Conservation (phyloP, 2,797 vertebrate species). For the Trachops cirrhosus region DNA sequence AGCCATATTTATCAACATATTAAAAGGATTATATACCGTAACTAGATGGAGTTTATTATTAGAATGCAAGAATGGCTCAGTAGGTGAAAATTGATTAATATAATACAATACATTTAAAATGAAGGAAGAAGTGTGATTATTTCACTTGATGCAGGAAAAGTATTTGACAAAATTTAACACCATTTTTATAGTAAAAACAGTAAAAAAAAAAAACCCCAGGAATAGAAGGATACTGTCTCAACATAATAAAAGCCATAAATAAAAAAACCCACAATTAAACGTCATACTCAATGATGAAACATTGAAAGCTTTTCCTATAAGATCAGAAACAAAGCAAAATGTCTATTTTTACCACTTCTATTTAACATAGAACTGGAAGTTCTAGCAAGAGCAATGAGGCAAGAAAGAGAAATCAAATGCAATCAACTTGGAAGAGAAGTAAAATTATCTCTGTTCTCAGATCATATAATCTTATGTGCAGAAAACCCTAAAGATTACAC, state of each 20-base stretch:
- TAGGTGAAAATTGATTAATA: neutral
- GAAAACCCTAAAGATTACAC: neutral
- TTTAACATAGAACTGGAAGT: neutral
- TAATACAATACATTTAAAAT: neutral
- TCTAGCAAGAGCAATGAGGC: neutral
- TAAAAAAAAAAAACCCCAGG: neutral
- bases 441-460: neutral
- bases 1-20: neutral
- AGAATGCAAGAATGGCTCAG: neutral
- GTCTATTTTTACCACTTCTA: neutral
- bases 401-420: neutral
- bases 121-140: neutral
- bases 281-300: neutral
- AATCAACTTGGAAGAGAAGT: neutral
- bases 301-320: neutral
- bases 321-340: neutral
- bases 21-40: neutral
- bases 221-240: neutral
- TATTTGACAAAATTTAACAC: neutral
- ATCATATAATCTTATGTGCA: neutral
- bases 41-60: neutral
- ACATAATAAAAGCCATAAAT: neutral
- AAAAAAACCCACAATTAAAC: neutral
- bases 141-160: neutral
- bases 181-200: neutral